phyloP scores from a whole-genome alignment of 2,113 vertebrate species.

The Lagopus muta region DNA sequence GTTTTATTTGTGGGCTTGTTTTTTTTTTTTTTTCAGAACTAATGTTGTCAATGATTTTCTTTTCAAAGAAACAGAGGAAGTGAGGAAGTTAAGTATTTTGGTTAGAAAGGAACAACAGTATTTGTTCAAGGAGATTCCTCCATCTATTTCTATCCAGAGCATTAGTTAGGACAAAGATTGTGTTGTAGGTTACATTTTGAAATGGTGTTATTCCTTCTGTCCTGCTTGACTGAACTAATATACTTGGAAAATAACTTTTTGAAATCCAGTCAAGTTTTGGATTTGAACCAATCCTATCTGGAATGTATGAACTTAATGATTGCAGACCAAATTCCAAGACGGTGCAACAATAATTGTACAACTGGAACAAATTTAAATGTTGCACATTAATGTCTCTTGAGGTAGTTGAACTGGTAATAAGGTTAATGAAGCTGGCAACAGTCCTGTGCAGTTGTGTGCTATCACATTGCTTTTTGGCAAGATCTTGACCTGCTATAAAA shows the following conservation, averaged over 20 bases:
- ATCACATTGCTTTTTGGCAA: conserved; percentile 35
- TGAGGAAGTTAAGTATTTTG: background rate
- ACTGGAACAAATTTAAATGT: background rate
- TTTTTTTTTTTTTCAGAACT: background rate
- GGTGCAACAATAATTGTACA: background rate
- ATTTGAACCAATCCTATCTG: background rate
- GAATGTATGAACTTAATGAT: background rate
- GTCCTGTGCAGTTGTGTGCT: background rate
- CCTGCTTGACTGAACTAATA: background rate
- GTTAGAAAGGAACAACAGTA: background rate
- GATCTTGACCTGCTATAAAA: background rate
- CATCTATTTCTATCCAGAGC: background rate
- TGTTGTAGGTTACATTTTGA: background rate
- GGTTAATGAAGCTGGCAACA: conserved; percentile 36
- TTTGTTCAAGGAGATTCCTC: background rate
- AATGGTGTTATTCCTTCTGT: background rate
- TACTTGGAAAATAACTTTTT: background rate
- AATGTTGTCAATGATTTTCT: background rate
- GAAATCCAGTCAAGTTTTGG: background rate
- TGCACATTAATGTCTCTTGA: background rate
- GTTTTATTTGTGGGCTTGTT: background rate
- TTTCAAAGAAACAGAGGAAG: background rate
- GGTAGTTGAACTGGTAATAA: background rate
- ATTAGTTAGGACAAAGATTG: background rate
- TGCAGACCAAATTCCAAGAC: background rate